phyloP scores from a whole-genome alignment of 2,888 invertebrate species.

The Synergus itoensis region DNA sequence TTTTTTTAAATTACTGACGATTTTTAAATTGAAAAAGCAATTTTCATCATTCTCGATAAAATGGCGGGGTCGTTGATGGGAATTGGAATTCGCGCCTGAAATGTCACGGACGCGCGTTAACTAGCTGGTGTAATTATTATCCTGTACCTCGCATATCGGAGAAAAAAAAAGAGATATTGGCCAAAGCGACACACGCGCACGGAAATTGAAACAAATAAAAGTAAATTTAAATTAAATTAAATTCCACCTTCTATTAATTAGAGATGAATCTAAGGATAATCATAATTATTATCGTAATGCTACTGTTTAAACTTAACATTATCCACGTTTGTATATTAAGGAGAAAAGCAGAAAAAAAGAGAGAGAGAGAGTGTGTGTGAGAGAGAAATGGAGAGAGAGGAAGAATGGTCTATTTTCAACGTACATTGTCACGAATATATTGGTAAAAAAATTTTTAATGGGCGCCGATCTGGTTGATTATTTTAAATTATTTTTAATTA shows the following conservation, averaged over 20 bases:
- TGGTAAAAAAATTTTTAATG: slow-evolving; percentile 57
- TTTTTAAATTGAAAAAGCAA: not conserved
- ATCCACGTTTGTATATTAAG: slow-evolving; percentile 63
- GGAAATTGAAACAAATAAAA: slow-evolving; percentile 52
- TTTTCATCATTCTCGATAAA: slow-evolving; percentile 31
- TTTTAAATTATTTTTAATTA: slow-evolving; percentile 70
- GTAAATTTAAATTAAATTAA: slow-evolving; percentile 30
- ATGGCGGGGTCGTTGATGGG: slow-evolving; percentile 13
- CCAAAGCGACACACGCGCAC: slow-evolving; percentile 54
- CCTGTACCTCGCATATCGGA: not conserved
- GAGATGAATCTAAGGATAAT: slow-evolving; percentile 56
- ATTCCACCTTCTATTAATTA: slow-evolving; percentile 54
- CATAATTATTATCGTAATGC: slow-evolving; percentile 57
- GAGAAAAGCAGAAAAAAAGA: slow-evolving; percentile 56
- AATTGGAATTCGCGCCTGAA: slow-evolving; percentile 30
- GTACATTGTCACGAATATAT: slow-evolving; percentile 4
- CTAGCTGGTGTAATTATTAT: slow-evolving; percentile 31
- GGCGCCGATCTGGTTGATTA: slow-evolving; percentile 66
- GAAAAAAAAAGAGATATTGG: slow-evolving; percentile 35
- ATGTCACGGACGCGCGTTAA: slow-evolving; percentile 30
- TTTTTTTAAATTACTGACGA: not conserved
- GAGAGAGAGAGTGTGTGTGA: slow-evolving; percentile 46
- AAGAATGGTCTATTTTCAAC: slow-evolving; percentile 53
- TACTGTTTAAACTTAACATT: slow-evolving; percentile 57
- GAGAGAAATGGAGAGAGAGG: slow-evolving; percentile 49